Evolutionary conservation across 1,140 invertebrate species (phyloP), one percentile per base, ranked within the genome.

Genomic region (Papilio xuthus): DNA sequence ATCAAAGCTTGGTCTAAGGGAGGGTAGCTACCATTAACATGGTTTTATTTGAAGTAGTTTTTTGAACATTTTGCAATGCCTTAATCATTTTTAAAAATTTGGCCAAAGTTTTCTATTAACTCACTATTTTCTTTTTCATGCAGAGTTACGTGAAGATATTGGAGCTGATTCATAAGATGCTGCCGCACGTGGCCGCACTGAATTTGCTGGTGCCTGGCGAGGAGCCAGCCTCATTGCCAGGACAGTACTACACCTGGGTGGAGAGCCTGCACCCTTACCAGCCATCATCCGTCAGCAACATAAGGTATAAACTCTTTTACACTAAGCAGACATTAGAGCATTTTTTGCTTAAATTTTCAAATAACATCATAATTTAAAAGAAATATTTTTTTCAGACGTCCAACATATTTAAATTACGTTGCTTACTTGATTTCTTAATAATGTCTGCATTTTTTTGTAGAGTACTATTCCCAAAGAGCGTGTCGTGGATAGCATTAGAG

Each of bases 231-330:
- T 79, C 87, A 13, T 95, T 97, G 12, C 97, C 97, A 0, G 97
- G 97, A 81, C 96, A 97, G 85, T 97, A 98, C 94, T 99, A 98
- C 89, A 97, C 98, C 12, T 96, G 98, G 95, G 96, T 99, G 10
- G 98, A 99, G 94, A 99, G 98, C 91, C 98, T 99, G 47, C 99
- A 99, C 95, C 99, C 99, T 0, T 99, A 99, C 92, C 98, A 98
- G 93, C 96, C 97, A 53, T 97, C 98, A 4, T 96, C 96, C 71
- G 97, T 99, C 15, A 96, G 96, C 50, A 97, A 97, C 94, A 98
- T 98, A 91, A 96, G 96, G 97, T 97, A 87, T 79, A 74, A 78
- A 44, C 6, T 9, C 50, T 53, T 53, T 8, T 53, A 4, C 26
- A 28, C 26, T 67, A 67, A 67, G 6, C 63, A 2, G 23, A 8